These are phyloP conservation scores for Orientallactaga sibirica DNA, from an alignment of 2,797 vertebrate genomes.

Conservation along the genomic window DNA sequence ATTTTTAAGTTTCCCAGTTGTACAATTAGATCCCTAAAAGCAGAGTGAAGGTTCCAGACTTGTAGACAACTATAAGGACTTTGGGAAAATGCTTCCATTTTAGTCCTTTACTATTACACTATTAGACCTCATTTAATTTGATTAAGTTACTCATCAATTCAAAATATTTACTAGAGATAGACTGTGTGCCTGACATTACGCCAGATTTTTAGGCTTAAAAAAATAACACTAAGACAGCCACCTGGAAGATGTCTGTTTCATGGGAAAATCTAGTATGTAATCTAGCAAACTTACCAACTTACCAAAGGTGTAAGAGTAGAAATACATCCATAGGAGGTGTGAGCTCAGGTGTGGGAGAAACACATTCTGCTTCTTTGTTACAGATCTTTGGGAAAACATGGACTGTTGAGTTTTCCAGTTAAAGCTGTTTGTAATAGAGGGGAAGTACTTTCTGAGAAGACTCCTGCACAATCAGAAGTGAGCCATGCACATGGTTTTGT, in stretches of 20 bases:
- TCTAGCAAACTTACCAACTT: background rate
- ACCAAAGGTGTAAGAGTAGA: background rate
- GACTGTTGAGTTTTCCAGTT: background rate
- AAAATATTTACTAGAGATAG: background rate
- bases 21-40: background rate
- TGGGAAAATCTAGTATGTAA: background rate
- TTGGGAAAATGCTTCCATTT: background rate
- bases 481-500: background rate
- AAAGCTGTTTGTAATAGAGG: background rate
- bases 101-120: background rate
- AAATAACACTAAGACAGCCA: background rate
- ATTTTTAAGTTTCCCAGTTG: background rate
- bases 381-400: background rate
- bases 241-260: background rate
- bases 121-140: constrained; percentile 14
- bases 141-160: background rate
- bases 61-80: background rate
- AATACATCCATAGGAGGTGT: background rate
- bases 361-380: background rate
- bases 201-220: background rate
- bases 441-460: background rate
- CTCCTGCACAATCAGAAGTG: background rate
- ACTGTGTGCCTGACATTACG: background rate
- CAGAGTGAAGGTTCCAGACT: background rate
- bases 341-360: background rate